Percentiles rank a stretch among this genome's conserved stretches.
Evolutionary conservation across 2,797 vertebrate genomes (phyloP).

Genomic region (Gymnodraco acuticeps): DNA sequence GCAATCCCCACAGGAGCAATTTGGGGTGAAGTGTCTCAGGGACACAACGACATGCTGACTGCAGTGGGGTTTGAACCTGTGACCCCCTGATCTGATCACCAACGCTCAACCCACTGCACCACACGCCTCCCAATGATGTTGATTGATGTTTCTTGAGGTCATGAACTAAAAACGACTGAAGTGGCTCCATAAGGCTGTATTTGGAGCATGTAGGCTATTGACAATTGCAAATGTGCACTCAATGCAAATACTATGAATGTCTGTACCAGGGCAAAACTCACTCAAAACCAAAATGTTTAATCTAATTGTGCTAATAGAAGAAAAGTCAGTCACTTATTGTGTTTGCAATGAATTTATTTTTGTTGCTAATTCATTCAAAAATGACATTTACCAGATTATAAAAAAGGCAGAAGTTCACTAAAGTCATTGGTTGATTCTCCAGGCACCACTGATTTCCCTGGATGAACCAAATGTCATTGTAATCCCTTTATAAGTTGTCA

Average conservation of each 20-base stretch:
- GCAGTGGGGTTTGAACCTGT: no score
- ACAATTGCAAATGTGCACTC: neutral
- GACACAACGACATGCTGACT: no score
- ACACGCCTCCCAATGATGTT: no score
- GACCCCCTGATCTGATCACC: no score
- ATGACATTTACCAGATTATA: neutral
- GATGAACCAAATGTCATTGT: neutral
- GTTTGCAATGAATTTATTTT: neutral
- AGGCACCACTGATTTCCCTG: neutral
- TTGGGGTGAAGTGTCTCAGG: no score
- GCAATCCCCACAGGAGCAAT: no score
- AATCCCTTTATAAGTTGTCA: neutral
- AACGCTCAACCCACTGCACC: no score
- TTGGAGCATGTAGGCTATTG: no score
- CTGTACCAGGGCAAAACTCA: neutral
- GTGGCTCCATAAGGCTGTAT: neutral
- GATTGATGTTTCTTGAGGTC: slow-evolving; percentile 2
- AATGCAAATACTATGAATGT: neutral
- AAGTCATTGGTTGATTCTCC: neutral
- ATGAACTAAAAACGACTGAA: neutral
- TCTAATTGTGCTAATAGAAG: neutral
- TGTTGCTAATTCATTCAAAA: neutral
- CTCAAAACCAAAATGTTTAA: no score
- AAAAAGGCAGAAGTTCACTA: neutral
- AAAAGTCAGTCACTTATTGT: neutral